phyloP scores from a whole-genome alignment of 2,888 invertebrate genomes.

The Rotaria socialis region DNA sequence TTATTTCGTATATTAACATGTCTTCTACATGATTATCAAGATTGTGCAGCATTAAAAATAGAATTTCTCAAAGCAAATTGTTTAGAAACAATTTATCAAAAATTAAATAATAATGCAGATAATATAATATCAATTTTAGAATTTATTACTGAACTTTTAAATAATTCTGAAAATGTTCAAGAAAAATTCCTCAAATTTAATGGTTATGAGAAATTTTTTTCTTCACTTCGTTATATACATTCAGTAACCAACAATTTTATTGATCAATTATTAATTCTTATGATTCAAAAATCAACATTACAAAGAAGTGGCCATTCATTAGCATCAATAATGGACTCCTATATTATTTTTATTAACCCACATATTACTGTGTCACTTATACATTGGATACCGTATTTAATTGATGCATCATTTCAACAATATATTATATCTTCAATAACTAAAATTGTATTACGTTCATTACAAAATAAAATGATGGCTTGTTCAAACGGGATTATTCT shows the following conservation, averaged over 20 bases:
- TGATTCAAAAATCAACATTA: not conserved
- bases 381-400: not conserved
- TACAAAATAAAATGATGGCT: constrained; percentile 29
- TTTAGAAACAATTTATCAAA: not conserved
- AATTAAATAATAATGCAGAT: not conserved
- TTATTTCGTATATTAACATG: not conserved
- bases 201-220: constrained; percentile 1
- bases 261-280: not conserved
- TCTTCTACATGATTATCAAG: not conserved
- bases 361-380: not conserved
- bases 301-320: not conserved
- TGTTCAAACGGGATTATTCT: constrained; percentile 1
- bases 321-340: not conserved
- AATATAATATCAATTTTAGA: not conserved
- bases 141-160: constrained; percentile 13
- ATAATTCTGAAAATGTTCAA: constrained; percentile 20
- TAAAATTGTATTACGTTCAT: not conserved
- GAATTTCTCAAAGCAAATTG: constrained; percentile 8
- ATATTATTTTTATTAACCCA: constrained; percentile 24
- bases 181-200: constrained; percentile 4
- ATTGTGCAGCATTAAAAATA: constrained; percentile 21
- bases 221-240: not conserved
- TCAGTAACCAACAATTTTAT: not conserved
- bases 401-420: not conserved
- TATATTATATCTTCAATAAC: not conserved